Base-by-base conservation (phyloP, 2,797 vertebrate genomes). In the Enteromius paludinosus region DNA sequence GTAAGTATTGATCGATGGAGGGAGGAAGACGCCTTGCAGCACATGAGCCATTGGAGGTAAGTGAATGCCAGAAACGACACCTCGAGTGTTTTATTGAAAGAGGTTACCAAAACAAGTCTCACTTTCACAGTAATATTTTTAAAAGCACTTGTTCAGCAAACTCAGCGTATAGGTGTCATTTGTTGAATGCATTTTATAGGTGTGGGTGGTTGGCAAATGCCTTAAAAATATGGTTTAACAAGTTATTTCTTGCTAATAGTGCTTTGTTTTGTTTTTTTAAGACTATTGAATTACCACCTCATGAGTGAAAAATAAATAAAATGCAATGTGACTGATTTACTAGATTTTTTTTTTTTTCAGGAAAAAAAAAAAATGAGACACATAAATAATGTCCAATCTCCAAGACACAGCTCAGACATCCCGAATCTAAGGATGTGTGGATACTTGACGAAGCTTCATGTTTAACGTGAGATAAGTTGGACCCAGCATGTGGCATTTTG, bases 21-120 rank as follows among this genome's bases (percentile, higher is more conserved):
- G 80, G 88, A 79, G 83, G 83, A 88, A 89, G 88, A 89, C 89
- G 90, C 90, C 88, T 91, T 77, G 71, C 85, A 88, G 89, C 90
- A 90, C 90, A 86, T 71, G 87, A 84, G 90, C 87, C 93, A 90
- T 86, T 91, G 89, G 90, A 94, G 90, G 92, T 90, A 92, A 93
- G 88, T 89, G 88, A 82, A 87, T 88, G 90, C 85, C 89, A 35
- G 43, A 89, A 81, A 86, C 84, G 87, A 90, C 81, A 83, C 74
- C 74, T 76, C 64, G 8, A 59, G 77, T 87, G 86, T 59, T 79
- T 79, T 82, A 72, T 72, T 85, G 77, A 80, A 76, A 83, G 70
- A 82, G 71, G 78, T 84, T 79, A 70, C 72, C 61, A 30, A 86
- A 81, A 72, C 82, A 83, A 75, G 75, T 56, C 62, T 49, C 47